Conservation (phyloP, 2,888 invertebrate species). For the Raillietiella orientalis region DNA sequence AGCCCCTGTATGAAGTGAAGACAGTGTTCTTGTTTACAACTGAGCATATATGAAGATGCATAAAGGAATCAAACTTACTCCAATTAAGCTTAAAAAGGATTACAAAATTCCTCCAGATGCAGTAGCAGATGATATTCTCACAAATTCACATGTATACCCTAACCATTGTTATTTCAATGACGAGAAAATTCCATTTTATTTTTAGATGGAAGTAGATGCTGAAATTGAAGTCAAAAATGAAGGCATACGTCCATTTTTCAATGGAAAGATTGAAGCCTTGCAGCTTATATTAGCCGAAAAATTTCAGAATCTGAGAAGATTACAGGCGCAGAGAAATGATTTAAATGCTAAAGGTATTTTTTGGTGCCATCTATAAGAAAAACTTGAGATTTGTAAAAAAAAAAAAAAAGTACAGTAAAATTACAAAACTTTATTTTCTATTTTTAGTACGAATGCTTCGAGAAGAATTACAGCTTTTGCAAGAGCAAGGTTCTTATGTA, state of each 20-base stretch:
- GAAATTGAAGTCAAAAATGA: too few relatives aligned
- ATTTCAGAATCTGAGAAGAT: constrained; percentile 73
- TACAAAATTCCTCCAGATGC: too few relatives aligned
- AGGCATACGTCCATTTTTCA: constrained; percentile 80
- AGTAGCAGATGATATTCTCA: too few relatives aligned
- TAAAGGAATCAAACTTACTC: too few relatives aligned
- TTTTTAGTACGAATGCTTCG: constrained; percentile 67
- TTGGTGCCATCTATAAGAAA: background rate
- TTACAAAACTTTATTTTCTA: constrained; percentile 5
- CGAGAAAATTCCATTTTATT: too few relatives aligned
- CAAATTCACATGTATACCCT: too few relatives aligned
- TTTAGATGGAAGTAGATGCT: too few relatives aligned
- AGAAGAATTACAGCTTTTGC: constrained; percentile 75
- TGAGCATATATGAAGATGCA: too few relatives aligned
- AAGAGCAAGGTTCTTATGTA: constrained; percentile 94
- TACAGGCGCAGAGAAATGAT: constrained; percentile 95
- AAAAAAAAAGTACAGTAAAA: background rate
- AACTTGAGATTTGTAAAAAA: constrained; percentile 1
- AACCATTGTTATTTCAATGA: too few relatives aligned
- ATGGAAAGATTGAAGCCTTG: constrained; percentile 88
- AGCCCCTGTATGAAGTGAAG: too few relatives aligned
- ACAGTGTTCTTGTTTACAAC: too few relatives aligned
- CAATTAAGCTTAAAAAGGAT: too few relatives aligned
- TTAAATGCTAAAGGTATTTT: constrained; percentile 87
- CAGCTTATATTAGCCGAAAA: constrained; percentile 89